Base-by-base conservation (phyloP, 2,797 vertebrate species). In the Carapus acus region DNA sequence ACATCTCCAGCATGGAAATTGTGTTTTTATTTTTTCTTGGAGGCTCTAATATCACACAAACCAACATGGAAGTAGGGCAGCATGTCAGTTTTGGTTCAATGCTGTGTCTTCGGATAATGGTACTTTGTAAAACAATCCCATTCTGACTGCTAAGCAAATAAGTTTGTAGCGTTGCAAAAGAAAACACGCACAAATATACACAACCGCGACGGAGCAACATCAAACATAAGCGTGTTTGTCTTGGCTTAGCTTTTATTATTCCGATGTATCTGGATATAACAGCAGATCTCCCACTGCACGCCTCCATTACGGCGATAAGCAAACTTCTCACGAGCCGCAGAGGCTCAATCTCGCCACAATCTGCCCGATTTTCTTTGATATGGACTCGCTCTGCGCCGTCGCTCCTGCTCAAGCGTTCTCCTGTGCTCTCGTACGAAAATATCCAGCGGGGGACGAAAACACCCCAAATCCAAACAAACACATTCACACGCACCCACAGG, bases 61-160 rank as follows among this genome's bases (percentile, higher is more conserved):
- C 36, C 15, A 1, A 19, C 43, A 52, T 18, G 4, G n/a, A 76
- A 73, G 56, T 53, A 55, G 51, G 62, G 24, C 53, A 36, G 34
- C 38, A 4, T 39, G 58, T 77, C 70, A 63, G 33, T 62, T 49
- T 56, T 17, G 36, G 33, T 34, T 38, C 31, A 34, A 49, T n/a
- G n/a, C 46, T 51, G 65, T 29, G 31, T 29, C 47, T 73, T 73
- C 62, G 55, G 38, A 13, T 51, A 18, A 68, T 71, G 73, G 66
- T 61, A 27, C 29, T 4, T 51, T 37, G 49, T 8, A 56, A 59
- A 75, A 79, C 51, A 63, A 75, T 75, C 73, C 66, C 45, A 63
- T 67, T 54, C 50, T 2, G 62, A 47, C 18, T 47, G 39, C 54
- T 61, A 67, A 74, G 76, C 71, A 82, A 80, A 83, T 47, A 69